Conservation (phyloP, 2,113 vertebrate species). For the Ardeotis arabs region DNA sequence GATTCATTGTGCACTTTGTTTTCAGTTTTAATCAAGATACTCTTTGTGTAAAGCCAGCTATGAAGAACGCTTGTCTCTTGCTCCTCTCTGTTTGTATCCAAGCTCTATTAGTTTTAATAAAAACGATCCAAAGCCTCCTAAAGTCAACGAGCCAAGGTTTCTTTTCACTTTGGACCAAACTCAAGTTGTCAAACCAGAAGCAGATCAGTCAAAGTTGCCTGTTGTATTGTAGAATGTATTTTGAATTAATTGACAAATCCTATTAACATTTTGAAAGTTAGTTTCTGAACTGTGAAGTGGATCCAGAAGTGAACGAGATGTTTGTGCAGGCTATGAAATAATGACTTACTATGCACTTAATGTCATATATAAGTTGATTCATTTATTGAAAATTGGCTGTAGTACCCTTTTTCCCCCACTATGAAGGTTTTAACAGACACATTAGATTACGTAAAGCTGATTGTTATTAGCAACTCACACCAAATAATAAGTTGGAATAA, state of each 20-base stretch:
- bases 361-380: background rate
- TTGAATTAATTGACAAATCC: background rate
- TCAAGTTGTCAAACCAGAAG: background rate
- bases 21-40: background rate
- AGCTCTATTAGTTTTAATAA: background rate
- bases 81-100: background rate
- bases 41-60: background rate
- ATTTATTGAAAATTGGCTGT: background rate
- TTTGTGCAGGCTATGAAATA: background rate
- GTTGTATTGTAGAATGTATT: background rate
- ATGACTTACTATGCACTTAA: background rate
- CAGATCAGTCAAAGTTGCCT: background rate
- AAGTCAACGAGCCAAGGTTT: background rate
- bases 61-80: background rate
- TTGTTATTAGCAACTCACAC: background rate
- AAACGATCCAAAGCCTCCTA: background rate
- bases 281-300: background rate
- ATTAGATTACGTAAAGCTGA: background rate
- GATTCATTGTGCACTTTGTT: background rate
- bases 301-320: background rate
- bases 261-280: background rate
- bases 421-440: background rate
- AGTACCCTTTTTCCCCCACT: background rate
- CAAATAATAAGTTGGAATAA: background rate
- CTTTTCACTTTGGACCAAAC: background rate